Conservation (phyloP, 2,113 vertebrate genomes). For the Martes martes region DNA sequence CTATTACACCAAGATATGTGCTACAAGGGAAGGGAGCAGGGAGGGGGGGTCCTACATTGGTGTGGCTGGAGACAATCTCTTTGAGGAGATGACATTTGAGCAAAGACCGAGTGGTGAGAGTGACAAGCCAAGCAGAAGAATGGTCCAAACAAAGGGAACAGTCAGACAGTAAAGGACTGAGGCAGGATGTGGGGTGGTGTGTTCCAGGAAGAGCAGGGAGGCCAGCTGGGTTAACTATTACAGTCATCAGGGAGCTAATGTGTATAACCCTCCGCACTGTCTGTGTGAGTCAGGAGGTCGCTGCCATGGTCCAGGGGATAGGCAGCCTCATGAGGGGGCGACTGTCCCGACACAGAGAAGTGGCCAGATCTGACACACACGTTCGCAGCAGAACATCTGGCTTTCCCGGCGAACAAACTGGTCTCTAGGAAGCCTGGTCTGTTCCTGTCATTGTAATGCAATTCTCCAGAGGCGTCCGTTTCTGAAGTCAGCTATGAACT, state of each 20-base stretch:
- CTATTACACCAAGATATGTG: background rate
- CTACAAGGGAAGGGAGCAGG: background rate
- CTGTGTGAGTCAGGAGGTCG: background rate
- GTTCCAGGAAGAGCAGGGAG: background rate
- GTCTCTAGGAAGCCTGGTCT: background rate
- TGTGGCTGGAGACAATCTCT: background rate
- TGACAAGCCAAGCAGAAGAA: background rate
- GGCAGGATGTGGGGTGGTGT: accelerated
- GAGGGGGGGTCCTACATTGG: background rate
- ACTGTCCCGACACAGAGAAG: background rate
- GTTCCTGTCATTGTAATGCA: accelerated
- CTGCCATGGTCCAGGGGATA: background rate
- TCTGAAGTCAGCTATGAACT: background rate
- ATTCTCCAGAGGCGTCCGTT: background rate
- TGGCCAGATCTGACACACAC: accelerated
- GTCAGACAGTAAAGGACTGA: background rate
- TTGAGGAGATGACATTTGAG: background rate
- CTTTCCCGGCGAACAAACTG: accelerated
- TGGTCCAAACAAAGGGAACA: background rate
- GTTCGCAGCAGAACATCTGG: accelerated
- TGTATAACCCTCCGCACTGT: accelerated
- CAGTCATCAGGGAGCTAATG: accelerated
- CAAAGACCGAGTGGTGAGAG: background rate
- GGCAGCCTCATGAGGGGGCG: background rate
- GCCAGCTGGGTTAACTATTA: background rate